Evolutionary conservation across 1,140 invertebrate genomes (phyloP).

Genomic region (Glomeris maerens): DNA sequence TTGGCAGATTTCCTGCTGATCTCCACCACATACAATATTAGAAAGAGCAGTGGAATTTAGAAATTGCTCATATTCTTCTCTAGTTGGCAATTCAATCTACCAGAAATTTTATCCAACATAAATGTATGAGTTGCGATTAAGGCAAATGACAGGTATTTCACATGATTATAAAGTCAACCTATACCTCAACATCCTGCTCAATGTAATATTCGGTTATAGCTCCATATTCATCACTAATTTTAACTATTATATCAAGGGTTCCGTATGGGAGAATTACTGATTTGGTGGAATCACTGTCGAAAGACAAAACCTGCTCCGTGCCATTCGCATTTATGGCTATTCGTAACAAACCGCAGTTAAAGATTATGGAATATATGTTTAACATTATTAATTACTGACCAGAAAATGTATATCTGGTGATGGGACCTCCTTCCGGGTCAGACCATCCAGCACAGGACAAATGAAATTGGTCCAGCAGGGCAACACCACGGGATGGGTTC

Average conservation of each 20-base stretch:
- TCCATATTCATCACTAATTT: neutral
- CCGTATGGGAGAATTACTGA: neutral
- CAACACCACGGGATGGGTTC: conserved; percentile 15
- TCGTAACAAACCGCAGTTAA: neutral
- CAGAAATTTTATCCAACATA: neutral
- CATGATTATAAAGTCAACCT: neutral
- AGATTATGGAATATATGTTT: neutral
- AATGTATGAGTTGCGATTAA: too few species aligned
- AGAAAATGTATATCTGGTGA: neutral
- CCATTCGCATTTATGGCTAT: neutral
- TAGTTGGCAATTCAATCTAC: neutral
- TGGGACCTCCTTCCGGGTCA: conserved; percentile 19
- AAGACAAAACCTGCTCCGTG: neutral
- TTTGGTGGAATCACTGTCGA: neutral
- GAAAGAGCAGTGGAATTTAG: neutral
- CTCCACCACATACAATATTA: neutral
- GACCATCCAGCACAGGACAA: conserved; percentile 20
- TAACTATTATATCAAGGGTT: neutral
- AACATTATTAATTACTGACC: neutral
- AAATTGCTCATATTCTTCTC: neutral
- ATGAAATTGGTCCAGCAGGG: conserved; percentile 20
- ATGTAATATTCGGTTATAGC: neutral
- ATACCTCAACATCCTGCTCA: neutral
- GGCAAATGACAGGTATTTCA: neutral
- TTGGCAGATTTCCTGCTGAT: neutral